Evolutionary conservation across 2,113 vertebrate species (phyloP), one percentile per base, ranked within the genome.

Genomic region (Pionites leucogaster): DNA sequence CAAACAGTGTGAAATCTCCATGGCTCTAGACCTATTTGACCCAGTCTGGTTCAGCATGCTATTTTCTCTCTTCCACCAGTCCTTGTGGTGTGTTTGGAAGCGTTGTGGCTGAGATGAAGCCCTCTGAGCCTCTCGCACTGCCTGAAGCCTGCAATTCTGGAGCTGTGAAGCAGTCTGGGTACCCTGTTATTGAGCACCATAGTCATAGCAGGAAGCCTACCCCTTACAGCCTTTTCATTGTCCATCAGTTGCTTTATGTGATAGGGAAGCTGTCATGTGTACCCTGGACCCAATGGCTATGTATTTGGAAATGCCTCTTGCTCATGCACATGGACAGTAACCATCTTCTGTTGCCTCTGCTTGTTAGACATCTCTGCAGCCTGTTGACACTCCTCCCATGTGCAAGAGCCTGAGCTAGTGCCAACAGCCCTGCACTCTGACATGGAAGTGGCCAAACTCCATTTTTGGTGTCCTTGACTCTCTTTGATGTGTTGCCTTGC

Each of bases 341-440:
- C 46, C 0, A 0, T n/a, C 50, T 23, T 35, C 31, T n/a, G 42
- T 57, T 86, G 71, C n/a, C 68, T 90, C 27, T 41, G 42, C 78
- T 83, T 0, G 0, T 15, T 42, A 69, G 42, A 69, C 15, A 27
- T 75, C 50, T 33, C 64, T 31, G 35, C 90, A 67, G 90, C 28
- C 71, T 85, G 27, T 28, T 49, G 68, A 81, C 0, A 1, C 59
- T 94, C 35, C 25, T 67, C 42, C 77, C 3, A 0, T 1, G 1
- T 52, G n/a, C 35, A 15, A 71, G 50, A 47, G 76, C 33, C 88
- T 72, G 76, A 88, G 76, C 64, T 78, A 55, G 42, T 88, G 85
- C 90, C 90, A 95, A 44, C 72, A 90, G 76, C 74, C 35, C 62
- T 94, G 92, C 86, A 69, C 93, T 93, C 62, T 95, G 93, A 93